These are phyloP conservation scores for Istiophorus platypterus DNA, from an alignment of 2,113 vertebrate genomes.

Conservation along the genomic window DNA sequence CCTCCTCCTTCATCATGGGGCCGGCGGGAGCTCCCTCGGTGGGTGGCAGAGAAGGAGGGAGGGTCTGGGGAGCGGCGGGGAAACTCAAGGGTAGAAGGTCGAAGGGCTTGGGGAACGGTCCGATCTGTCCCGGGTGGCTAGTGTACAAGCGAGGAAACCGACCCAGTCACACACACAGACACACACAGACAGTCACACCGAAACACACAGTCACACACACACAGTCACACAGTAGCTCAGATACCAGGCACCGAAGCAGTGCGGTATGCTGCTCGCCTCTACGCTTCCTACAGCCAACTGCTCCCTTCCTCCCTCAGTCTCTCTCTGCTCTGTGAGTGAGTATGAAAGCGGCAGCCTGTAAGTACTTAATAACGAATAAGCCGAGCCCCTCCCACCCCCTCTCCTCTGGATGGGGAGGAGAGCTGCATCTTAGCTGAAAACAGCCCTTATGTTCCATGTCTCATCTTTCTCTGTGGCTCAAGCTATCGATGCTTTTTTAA, in stretches of 20 bases:
- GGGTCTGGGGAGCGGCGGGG: slow-evolving; percentile 1
- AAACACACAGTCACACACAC: slow-evolving; percentile 4
- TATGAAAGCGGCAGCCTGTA: slow-evolving; percentile 61
- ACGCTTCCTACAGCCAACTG: slow-evolving; percentile 48
- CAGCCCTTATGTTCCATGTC: slow-evolving; percentile 27
- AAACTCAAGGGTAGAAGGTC: slow-evolving; percentile 45
- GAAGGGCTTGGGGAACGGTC: slow-evolving; percentile 21
- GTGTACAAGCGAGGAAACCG: slow-evolving; percentile 28
- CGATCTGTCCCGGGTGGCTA: slow-evolving; percentile 72
- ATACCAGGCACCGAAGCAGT: slow-evolving; percentile 30
- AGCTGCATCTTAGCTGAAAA: slow-evolving; percentile 58
- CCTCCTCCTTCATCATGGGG: slow-evolving; percentile 93
- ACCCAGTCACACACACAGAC: slow-evolving; percentile 2
- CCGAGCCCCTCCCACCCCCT: slow-evolving; percentile 70
- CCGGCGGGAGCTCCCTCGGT: slow-evolving; percentile 52
- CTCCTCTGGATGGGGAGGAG: slow-evolving; percentile 65
- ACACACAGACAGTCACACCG: slow-evolving; percentile 33
- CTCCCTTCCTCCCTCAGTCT: slow-evolving; percentile 31
- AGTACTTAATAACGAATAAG: slow-evolving; percentile 70
- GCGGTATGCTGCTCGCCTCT: slow-evolving; percentile 44
- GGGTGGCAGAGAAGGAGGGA: slow-evolving; percentile 15
- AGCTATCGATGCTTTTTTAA: slow-evolving; percentile 3
- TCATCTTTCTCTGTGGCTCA: slow-evolving; percentile 44
- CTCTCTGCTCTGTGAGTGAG: slow-evolving; percentile 51
- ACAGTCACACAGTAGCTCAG: slow-evolving; percentile 56